Evolutionary conservation across 1,140 invertebrate species (phyloP), one percentile per base, ranked within the genome.

Genomic region (Calycopis cecrops): DNA sequence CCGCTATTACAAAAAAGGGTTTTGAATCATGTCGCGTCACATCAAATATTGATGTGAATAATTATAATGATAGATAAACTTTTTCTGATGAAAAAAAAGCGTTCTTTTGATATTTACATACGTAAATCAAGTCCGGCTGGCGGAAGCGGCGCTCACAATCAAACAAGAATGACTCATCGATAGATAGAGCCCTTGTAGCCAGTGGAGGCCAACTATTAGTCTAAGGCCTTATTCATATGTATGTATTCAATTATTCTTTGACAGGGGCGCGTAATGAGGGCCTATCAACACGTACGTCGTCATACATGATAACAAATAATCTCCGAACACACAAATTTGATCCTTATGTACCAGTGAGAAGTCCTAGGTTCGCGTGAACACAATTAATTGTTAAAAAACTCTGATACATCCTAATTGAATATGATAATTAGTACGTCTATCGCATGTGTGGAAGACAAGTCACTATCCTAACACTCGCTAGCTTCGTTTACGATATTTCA

Each of bases 221-320:
- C 21, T 28, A 6, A 28, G 2, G 21, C 21, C 21, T 28, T 28
- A 28, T 28, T 28, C 21, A 28, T 44, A 44, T 44, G 14, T 44
- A 9, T 44, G 40, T 44, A 44, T 44, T 44, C 17, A 14, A 44
- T 16, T 44, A 16, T 16, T 7, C 40, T 11, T 12, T 34, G 48
- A 52, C 55, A 57, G 40, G 55, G 48, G 28, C 37, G 40, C 14
- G 47, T 57, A 63, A 63, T 63, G 62, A 60, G 55, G 42, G 37
- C 51, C 58, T 42, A 55, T 57, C 55, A 64, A 60, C 60, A 59
- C 55, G 51, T 60, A 35, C 59, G 60, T 62, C 60, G 53, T 59
- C 59, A 59, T 35, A 35, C 47, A 18, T 11, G 52, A 58, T 50
- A 59, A 48, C 16, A 42, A n/a, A 18, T 28, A 2, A 28, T 6